Evolutionary conservation across 2,797 vertebrate genomes (phyloP), one percentile per base, ranked within the genome.

Genomic region (Helarctos malayanus): DNA sequence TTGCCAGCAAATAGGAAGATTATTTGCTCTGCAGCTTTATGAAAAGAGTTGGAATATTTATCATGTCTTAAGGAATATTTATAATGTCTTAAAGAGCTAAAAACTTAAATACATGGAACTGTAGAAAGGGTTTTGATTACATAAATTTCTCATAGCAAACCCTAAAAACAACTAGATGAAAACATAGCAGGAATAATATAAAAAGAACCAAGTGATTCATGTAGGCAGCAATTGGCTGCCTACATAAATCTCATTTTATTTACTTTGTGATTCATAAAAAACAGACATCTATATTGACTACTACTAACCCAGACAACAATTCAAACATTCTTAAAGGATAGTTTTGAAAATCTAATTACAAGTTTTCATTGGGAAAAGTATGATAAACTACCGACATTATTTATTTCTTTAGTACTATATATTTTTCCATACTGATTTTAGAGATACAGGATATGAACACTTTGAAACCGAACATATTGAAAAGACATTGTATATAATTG

Each of bases 241-340:
- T 89, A 65, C 41, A 68, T 81, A 97, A 93, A 95, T 94, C 63
- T 92, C 18, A 61, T 75, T 97, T 95, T 97, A 93, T 96, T 98
- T 97, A 85, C 54, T 92, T 88, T 63, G 56, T 94, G 71, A 92
- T 47, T 97, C 86, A 69, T 56, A 38, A 81, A 95, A 86, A 92
- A 3, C 56, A 94, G 35, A 95, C 16, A 19, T 96, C 54, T 84
- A 21, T 25, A 73, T 47, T 92, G 71, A 75, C 71, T 57, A 54
- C 21, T 14, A 41, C 73, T 84, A 86, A 88, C 10, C n/a, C 54
- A 80, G 75, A 83, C 12, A 86, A 89, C 78, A 92, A 89, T 73
- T 93, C 45, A 89, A 81, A 84, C 65, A 56, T 54, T 80, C 45
- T 91, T 75, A 61, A 94, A 93, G 29, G 52, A 78, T 21, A 38